Evolutionary conservation across 2,113 vertebrate species (phyloP).

Genomic region (Synodontis membranacea): DNA sequence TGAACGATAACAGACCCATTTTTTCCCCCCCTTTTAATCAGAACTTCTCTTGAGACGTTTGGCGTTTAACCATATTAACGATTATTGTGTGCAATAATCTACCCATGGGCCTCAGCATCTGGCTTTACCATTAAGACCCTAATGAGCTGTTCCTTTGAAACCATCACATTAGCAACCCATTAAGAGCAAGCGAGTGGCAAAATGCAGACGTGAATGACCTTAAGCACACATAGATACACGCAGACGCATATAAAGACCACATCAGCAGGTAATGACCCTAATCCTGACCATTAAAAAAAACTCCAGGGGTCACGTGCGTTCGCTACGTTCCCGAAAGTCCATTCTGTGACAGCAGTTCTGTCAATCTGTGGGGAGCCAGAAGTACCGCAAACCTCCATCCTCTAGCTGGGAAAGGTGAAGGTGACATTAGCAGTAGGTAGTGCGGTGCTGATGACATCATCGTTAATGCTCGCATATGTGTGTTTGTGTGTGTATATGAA

Average conservation of each 20-base stretch:
- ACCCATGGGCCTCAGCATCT: conserved; percentile 68
- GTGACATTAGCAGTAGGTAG: conserved; percentile 67
- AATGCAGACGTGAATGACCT: conserved; percentile 12
- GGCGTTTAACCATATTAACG: conserved; percentile 65
- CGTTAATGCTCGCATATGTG: background rate
- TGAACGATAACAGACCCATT: conserved; percentile 1
- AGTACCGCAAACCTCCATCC: conserved; percentile 40
- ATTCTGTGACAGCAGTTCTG: conserved; percentile 15
- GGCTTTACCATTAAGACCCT: conserved; percentile 71
- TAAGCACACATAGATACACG: conserved; percentile 24
- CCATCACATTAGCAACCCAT: conserved; percentile 56
- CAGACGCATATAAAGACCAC: conserved; percentile 7
- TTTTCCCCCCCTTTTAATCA: background rate
- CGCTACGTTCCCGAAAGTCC: conserved; percentile 8
- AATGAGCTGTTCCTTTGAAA: conserved; percentile 70
- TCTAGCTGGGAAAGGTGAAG: conserved; percentile 64
- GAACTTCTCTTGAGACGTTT: conserved; percentile 56
- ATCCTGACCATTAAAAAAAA: conserved; percentile 23
- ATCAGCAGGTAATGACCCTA: background rate
- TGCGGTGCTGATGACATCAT: conserved; percentile 10
- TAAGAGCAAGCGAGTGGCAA: conserved; percentile 49
- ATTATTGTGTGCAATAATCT: conserved; percentile 65
- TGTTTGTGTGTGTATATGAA: background rate
- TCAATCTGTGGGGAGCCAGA: conserved; percentile 14
- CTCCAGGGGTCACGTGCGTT: background rate